Conservation (phyloP, 1,140 invertebrate species). For the Euschistus heros region DNA sequence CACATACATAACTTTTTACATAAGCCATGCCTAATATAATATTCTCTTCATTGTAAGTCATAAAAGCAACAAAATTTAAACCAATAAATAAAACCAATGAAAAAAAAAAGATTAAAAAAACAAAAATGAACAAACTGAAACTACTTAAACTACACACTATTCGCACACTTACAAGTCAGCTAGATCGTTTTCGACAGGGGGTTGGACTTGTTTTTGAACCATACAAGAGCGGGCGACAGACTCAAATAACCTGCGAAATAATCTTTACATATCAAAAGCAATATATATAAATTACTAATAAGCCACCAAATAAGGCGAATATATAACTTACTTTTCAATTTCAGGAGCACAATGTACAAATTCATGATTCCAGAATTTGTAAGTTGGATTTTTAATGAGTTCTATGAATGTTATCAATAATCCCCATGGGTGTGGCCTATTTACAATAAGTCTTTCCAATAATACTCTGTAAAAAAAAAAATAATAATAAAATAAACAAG, state of each 20-base stretch:
- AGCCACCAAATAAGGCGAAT: background rate
- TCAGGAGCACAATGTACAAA: conserved; percentile 98
- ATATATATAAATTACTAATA: background rate
- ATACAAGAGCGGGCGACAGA: conserved; percentile 89
- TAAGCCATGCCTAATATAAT: too few relatives aligned
- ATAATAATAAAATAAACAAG: conserved; percentile 21
- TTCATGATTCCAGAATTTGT: conserved; percentile 98
- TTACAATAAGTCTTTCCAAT: conserved; percentile 92
- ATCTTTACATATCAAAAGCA: conserved; percentile 17
- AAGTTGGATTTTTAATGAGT: conserved; percentile 96
- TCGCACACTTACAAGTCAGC: conserved; percentile 28
- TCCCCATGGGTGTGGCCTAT: conserved; percentile 98
- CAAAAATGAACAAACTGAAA: too few relatives aligned
- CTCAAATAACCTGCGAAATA: conserved; percentile 67
- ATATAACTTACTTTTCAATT: conserved; percentile 79
- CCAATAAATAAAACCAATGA: too few relatives aligned
- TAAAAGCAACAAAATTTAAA: too few relatives aligned
- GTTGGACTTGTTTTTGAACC: conserved; percentile 57
- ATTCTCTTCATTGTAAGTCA: too few relatives aligned
- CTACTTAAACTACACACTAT: background rate
- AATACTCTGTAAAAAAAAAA: conserved; percentile 57
- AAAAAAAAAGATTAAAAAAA: too few relatives aligned
- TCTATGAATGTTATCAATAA: conserved; percentile 98
- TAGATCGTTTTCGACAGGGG: conserved; percentile 27
- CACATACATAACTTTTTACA: too few relatives aligned